Evolutionary conservation across 2,888 invertebrate genomes (phyloP).

Genomic region (Dynastes maya): DNA sequence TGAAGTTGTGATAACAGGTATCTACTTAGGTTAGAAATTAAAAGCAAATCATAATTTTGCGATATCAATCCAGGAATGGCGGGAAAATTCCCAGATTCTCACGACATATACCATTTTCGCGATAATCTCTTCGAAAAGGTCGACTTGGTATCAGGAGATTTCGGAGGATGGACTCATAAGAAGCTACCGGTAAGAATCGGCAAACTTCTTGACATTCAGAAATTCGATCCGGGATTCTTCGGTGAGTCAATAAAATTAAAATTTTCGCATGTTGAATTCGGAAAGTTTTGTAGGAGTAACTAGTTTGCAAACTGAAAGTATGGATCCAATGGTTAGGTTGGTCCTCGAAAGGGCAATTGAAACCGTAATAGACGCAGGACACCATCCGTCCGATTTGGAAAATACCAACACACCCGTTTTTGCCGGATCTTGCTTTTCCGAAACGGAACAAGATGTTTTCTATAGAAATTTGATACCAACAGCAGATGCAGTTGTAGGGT

Average conservation of each 20-base stretch:
- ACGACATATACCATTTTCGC: constrained; percentile 76
- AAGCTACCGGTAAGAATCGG: constrained; percentile 78
- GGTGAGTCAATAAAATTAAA: constrained; percentile 59
- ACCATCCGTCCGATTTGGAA: no score
- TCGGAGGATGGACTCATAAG: constrained; percentile 83
- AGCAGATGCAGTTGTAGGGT: constrained; percentile 59
- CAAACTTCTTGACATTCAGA: constrained; percentile 73
- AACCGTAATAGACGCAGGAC: constrained; percentile 70
- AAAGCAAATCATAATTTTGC: background rate
- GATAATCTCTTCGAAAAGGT: constrained; percentile 75
- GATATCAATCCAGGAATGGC: constrained; percentile 73
- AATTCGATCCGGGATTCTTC: constrained; percentile 75
- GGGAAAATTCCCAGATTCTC: constrained; percentile 85
- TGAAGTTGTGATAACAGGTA: constrained; percentile 76
- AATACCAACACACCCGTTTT: no score
- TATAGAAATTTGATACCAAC: no score
- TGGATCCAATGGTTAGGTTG: constrained; percentile 75
- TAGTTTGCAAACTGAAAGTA: constrained; percentile 75
- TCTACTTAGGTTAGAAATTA: background rate
- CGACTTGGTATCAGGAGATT: constrained; percentile 88
- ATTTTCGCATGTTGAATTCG: background rate
- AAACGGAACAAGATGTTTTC: no score
- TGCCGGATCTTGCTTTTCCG: no score
- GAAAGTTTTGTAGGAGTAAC: constrained; percentile 56
- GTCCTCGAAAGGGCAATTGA: constrained; percentile 76